phyloP scores from a whole-genome alignment of 2,797 vertebrate species.

The Xenops minutus region DNA sequence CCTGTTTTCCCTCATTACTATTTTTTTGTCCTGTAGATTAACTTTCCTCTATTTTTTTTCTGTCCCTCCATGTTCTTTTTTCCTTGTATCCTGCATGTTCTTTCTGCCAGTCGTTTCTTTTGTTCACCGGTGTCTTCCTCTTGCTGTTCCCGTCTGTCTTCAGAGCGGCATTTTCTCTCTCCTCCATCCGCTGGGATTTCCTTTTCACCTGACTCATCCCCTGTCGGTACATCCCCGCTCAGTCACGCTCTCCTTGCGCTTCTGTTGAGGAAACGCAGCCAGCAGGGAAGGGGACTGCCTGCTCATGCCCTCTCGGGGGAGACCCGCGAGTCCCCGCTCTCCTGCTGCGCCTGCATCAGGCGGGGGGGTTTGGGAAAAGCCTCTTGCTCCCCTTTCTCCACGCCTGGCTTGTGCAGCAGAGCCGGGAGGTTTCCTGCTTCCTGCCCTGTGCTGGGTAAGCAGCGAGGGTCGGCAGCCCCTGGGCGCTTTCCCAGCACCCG shows the following conservation, averaged over 20 bases:
- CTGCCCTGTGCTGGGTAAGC: background rate
- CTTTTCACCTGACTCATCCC: conserved; percentile 55
- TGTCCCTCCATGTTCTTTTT: background rate
- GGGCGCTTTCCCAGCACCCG: background rate
- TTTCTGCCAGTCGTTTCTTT: background rate
- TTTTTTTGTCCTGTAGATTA: background rate
- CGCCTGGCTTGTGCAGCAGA: background rate
- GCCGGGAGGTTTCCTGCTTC: background rate
- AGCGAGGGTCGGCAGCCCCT: background rate
- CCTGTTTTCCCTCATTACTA: background rate
- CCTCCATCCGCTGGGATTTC: conserved; percentile 50
- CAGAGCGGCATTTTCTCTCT: conserved; percentile 6
- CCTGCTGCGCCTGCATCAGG: background rate
- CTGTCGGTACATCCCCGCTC: background rate
- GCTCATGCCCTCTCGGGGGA: background rate
- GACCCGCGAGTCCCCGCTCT: background rate
- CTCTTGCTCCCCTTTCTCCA: background rate
- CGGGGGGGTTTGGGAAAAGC: background rate
- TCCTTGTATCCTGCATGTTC: background rate
- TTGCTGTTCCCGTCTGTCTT: background rate
- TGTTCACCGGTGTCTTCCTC: conserved; percentile 25
- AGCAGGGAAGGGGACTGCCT: background rate
- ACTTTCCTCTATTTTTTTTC: background rate
- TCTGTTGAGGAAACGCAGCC: background rate
- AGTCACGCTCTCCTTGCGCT: background rate